These are phyloP conservation scores for Sarcophaga bullata DNA, from an alignment of 1,140 invertebrate genomes.

Conservation along the genomic window DNA sequence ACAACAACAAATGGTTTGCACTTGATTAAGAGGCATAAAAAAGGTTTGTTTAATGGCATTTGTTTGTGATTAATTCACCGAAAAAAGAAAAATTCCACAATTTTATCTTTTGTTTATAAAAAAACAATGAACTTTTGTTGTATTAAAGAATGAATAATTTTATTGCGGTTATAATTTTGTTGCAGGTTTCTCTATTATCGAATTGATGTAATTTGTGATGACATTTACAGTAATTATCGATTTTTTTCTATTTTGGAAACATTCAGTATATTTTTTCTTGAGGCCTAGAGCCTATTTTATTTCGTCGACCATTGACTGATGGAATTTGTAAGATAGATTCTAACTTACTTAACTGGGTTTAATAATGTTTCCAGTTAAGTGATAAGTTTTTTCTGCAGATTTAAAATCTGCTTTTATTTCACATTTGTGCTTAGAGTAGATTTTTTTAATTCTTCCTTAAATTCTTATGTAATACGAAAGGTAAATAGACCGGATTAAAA, in stretches of 20 bases:
- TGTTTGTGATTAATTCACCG: not conserved
- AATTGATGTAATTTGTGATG: not conserved
- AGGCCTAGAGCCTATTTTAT: not conserved
- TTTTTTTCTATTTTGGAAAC: conserved; percentile 18
- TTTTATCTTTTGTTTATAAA: conserved; percentile 5
- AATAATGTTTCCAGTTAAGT: too few species aligned
- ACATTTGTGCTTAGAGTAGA: too few species aligned
- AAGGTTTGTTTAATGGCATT: not conserved
- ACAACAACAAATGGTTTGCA: not conserved
- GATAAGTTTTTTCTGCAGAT: too few species aligned
- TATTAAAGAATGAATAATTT: too few species aligned
- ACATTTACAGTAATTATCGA: conserved; percentile 16
- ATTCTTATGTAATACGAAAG: too few species aligned
- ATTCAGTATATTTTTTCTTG: not conserved
- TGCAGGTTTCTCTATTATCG: not conserved
- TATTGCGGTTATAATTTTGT: not conserved
- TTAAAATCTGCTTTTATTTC: too few species aligned
- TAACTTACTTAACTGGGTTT: too few species aligned
- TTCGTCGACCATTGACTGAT: not conserved
- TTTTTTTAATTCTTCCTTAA: too few species aligned
- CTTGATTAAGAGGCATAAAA: not conserved
- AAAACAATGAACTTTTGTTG: too few species aligned
- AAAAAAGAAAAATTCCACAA: not conserved
- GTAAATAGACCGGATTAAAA: too few species aligned
- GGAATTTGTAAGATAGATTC: too few species aligned